phyloP scores from a whole-genome alignment of 2,888 invertebrate species.

The Cosmia pyralina region DNA sequence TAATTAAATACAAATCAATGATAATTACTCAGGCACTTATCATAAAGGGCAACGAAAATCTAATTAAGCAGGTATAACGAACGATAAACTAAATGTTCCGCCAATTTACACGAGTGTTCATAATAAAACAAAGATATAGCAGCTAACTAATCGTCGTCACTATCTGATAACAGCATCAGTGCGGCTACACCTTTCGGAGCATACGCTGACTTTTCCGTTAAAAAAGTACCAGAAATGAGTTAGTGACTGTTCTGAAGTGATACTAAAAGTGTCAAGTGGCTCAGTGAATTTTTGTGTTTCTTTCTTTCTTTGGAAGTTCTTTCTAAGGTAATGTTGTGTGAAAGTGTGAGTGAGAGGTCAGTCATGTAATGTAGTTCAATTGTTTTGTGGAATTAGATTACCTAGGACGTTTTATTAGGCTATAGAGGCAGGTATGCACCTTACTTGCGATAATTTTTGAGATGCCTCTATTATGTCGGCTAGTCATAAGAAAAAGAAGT shows the following conservation, averaged over 20 bases:
- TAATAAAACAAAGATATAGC: conserved; percentile 66
- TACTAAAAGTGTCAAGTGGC: conserved; percentile 23
- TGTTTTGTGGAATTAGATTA: conserved; percentile 6
- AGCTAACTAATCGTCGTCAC: conserved; percentile 70
- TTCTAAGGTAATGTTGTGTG: conserved; percentile 34
- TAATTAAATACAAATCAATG: conserved; percentile 5
- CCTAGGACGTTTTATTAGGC: too few relatives aligned
- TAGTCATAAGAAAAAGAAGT: too few relatives aligned
- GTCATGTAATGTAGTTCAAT: conserved; percentile 7
- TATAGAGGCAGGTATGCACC: too few relatives aligned
- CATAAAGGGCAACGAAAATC: conserved; percentile 28
- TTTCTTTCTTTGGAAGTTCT: conserved; percentile 8
- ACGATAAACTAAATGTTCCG: conserved; percentile 54
- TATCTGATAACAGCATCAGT: conserved; percentile 71
- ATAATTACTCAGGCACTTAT: conserved; percentile 25
- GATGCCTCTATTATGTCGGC: too few relatives aligned
- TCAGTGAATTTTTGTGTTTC: conserved; percentile 13
- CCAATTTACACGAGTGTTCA: conserved; percentile 58
- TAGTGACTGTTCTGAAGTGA: conserved; percentile 38
- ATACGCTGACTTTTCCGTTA: conserved; percentile 20
- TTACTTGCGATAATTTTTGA: too few relatives aligned
- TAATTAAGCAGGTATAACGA: conserved; percentile 48
- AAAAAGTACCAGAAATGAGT: conserved; percentile 43
- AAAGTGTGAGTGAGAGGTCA: neutral
- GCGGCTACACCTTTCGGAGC: conserved; percentile 26